Evolutionary conservation across 2,113 vertebrate species (phyloP).

Genomic region (Corythornis vintsioides): DNA sequence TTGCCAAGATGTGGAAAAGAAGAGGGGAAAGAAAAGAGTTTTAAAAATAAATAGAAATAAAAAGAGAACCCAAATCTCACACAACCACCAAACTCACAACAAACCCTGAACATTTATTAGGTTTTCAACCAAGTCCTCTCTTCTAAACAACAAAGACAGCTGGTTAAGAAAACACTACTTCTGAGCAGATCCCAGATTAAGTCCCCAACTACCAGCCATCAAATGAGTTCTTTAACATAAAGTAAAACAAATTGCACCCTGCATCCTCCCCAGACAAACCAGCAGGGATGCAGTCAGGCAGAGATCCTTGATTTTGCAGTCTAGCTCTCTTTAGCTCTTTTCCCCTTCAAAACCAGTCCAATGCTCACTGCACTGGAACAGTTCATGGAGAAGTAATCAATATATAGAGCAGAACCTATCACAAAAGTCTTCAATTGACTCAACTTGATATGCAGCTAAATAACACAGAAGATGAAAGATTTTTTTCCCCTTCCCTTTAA

Average conservation of each 20-base stretch:
- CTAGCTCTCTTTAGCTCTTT: not conserved
- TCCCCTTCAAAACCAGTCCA: not conserved
- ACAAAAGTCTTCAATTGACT: not conserved
- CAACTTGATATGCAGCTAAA: not conserved
- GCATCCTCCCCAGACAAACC: not conserved
- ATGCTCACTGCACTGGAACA: not conserved
- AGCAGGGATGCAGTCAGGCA: not conserved
- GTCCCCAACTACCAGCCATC: not conserved
- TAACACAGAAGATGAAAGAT: constrained; percentile 27
- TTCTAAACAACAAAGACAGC: not conserved
- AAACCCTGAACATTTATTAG: not conserved
- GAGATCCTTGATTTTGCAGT: not conserved
- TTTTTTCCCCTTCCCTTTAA: constrained; percentile 49
- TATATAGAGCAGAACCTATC: not conserved
- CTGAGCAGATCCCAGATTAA: not conserved
- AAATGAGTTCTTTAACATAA: not conserved
- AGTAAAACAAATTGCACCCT: not conserved
- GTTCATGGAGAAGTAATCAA: not conserved
- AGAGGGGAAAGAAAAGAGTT: not conserved
- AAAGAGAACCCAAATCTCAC: not conserved
- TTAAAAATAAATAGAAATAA: not conserved
- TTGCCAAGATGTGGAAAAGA: not conserved
- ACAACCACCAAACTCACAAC: not conserved
- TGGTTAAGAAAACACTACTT: not conserved
- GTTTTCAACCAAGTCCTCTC: not conserved